Evolutionary conservation across 2,113 vertebrate species (phyloP), one percentile per base, ranked within the genome.

Genomic region (Alligator sinensis): DNA sequence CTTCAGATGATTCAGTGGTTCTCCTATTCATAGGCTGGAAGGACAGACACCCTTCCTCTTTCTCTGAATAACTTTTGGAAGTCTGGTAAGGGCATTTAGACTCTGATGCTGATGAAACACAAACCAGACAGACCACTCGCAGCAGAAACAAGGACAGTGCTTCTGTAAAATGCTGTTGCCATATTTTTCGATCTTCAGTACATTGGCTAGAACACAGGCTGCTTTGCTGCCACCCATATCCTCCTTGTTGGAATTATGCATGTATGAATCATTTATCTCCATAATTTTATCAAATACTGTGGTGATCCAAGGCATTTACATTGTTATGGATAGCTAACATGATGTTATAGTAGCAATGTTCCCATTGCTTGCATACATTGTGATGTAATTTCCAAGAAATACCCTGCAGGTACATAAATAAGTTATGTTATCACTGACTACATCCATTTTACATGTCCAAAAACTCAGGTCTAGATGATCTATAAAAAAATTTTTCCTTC

Each of bases 351-450:
- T 95, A 92, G 92, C 91, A 95, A 95, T 93, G 92, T 95, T 96
- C 92, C 85, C 76, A n/a, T 84, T 63, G 92, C 87, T 95, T 84
- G 66, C 89, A 75, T 91, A 94, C 93, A 91, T 86, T 95, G 88
- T 90, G 86, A 9, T 93, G 93, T 88, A 89, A 89, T 96, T 97
- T 96, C 76, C 87, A 93, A 89, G 94, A 94, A 91, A 72, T 88
- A 92, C 89, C 96, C 93, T 92, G 92, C 87, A 93, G 96, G 92
- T 95, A 94, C 89, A 95, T 92, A 93, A 95, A 95, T 95, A 95
- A 96, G 87, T 95, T 87, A 95, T 96, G 64, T 66, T 62, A 80
- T 70, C 84, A 94, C 85, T 91, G 76, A 84, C 59, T 72, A 72
- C 78, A 93, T 95, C 92, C 89, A 84, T 95, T 96, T 89, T 94